Conservation (phyloP, 2,888 invertebrate species). For the Dicranocentrus wangi region DNA sequence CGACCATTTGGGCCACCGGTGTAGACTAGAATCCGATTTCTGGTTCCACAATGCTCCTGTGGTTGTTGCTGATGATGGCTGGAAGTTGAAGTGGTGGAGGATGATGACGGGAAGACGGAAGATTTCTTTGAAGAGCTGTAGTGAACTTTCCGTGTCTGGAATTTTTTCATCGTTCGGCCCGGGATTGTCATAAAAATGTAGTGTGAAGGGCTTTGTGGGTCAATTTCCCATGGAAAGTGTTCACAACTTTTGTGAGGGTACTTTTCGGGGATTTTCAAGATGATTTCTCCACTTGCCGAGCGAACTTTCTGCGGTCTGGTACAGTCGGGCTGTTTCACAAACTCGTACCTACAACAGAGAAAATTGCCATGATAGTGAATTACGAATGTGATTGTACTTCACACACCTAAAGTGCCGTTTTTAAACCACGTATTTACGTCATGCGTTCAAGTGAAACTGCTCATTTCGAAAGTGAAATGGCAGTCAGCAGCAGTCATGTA, state of each 20-base stretch:
- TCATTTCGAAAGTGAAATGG: no score
- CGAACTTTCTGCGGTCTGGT: slow-evolving; percentile 60
- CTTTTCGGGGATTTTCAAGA: slow-evolving; percentile 64
- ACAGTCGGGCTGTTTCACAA: slow-evolving; percentile 67
- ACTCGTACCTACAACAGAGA: slow-evolving; percentile 61
- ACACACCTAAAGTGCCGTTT: no score
- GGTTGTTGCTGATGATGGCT: slow-evolving; percentile 20
- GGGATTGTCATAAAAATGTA: slow-evolving; percentile 68
- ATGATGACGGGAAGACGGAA: slow-evolving; percentile 32
- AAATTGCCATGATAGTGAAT: no score
- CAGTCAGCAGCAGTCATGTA: no score
- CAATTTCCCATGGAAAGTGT: slow-evolving; percentile 68
- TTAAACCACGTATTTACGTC: no score
- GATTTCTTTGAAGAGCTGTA: slow-evolving; percentile 54
- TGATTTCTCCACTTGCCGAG: slow-evolving; percentile 62
- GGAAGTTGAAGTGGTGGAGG: slow-evolving; percentile 24
- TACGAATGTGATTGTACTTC: no score
- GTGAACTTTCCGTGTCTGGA: slow-evolving; percentile 44
- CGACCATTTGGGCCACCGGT: slow-evolving; percentile 64
- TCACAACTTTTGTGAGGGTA: slow-evolving; percentile 63
- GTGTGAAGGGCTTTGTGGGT: slow-evolving; percentile 65
- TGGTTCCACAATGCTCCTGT: slow-evolving; percentile 51
- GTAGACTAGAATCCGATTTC: slow-evolving; percentile 67
- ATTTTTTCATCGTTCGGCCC: slow-evolving; percentile 66
- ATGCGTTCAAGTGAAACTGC: no score